Conservation (phyloP, 1,140 invertebrate species). For the Tetramorium simillimum region DNA sequence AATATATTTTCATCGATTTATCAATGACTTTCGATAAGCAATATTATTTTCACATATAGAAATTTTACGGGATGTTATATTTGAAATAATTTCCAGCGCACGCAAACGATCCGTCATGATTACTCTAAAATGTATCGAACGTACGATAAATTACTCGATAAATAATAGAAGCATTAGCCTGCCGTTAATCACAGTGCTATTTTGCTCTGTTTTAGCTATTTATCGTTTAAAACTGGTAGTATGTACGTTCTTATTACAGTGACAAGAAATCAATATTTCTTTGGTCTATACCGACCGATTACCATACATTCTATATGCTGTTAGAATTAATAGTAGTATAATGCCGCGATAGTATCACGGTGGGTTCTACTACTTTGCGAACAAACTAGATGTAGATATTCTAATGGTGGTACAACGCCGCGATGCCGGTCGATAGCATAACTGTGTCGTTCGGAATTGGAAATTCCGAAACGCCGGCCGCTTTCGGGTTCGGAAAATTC, state of each 20-base stretch:
- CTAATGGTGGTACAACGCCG: slow-evolving; percentile 19
- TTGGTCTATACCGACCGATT: slow-evolving; percentile 33
- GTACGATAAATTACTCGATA: slow-evolving; percentile 22
- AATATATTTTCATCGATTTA: background rate
- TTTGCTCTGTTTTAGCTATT: slow-evolving; percentile 34
- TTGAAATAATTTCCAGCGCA: background rate
- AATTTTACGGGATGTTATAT: background rate
- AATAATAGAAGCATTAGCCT: slow-evolving; percentile 37
- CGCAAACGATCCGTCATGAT: slow-evolving; percentile 23
- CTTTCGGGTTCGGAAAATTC: slow-evolving; percentile 23
- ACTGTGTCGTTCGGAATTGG: slow-evolving; percentile 29
- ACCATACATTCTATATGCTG: slow-evolving; percentile 39
- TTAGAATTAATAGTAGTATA: slow-evolving; percentile 57
- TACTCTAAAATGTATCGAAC: background rate
- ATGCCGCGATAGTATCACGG: slow-evolving; percentile 38
- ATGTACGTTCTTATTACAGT: slow-evolving; percentile 45
- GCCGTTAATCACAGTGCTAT: slow-evolving; percentile 30
- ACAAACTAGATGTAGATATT: slow-evolving; percentile 62
- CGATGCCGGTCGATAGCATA: slow-evolving; percentile 38
- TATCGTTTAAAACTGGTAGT: slow-evolving; percentile 40
- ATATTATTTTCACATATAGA: background rate
- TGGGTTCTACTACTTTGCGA: slow-evolving; percentile 54
- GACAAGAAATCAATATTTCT: slow-evolving; percentile 55
- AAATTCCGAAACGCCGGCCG: slow-evolving; percentile 1
- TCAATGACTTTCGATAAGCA: background rate